Conservation (phyloP, 2,797 vertebrate species). For the Enteromius fasciolatus region DNA sequence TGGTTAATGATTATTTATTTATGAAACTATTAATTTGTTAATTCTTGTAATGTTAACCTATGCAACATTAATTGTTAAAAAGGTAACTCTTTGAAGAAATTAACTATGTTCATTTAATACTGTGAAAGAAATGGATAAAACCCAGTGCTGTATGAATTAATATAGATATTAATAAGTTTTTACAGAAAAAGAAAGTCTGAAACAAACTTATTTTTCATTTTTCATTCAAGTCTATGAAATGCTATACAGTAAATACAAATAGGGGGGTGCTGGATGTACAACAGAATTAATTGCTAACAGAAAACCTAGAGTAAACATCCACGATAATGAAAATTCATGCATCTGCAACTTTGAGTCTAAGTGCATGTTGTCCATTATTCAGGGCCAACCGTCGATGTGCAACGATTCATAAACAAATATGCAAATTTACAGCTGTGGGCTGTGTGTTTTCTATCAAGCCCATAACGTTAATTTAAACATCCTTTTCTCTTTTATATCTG, state of each 20-base stretch:
- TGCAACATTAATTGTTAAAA: background rate
- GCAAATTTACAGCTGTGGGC: conserved; percentile 24
- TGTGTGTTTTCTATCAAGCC: background rate
- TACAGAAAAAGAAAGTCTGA: background rate
- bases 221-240: background rate
- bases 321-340: conserved; percentile 8
- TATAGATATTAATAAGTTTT: background rate
- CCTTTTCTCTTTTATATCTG: background rate
- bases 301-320: conserved; percentile 19
- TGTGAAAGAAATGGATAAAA: background rate
- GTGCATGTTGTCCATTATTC: conserved; percentile 1
- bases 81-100: background rate
- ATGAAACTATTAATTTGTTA: background rate
- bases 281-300: background rate
- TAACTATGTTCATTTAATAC: background rate
- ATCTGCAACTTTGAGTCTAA: background rate
- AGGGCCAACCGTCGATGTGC: background rate
- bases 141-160: background rate
- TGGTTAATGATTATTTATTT: background rate
- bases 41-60: background rate
- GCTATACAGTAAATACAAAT: background rate
- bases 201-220: background rate
- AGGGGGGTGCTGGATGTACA: background rate
- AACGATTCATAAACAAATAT: conserved; percentile 19
- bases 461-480: background rate